Conservation (phyloP, 64 coral and sea anemone species). For the Acropora yongei region DNA sequence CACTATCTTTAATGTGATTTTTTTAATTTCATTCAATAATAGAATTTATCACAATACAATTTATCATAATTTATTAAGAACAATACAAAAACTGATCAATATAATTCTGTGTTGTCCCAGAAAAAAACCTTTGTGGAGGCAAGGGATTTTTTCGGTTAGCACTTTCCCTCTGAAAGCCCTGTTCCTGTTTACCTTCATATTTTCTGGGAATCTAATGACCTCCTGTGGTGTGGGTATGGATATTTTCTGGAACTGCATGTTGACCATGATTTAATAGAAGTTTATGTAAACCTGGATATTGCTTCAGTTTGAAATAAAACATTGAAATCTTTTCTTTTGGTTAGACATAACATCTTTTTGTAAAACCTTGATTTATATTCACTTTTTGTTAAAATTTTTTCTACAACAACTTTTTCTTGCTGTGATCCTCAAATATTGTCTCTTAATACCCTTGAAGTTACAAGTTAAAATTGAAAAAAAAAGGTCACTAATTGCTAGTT, state of each 20-base stretch:
- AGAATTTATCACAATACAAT: neutral
- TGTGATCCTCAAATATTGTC: neutral
- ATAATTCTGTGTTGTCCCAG: neutral
- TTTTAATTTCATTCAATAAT: too few species aligned
- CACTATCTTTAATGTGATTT: neutral
- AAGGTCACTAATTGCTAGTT: too few species aligned
- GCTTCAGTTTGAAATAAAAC: too few species aligned
- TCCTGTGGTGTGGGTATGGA: too few species aligned
- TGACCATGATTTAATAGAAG: neutral
- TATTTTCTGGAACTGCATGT: constrained; percentile 2
- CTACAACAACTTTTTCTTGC: constrained; percentile 11
- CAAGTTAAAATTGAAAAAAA: constrained; percentile 17
- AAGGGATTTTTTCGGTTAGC: neutral
- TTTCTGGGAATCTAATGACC: neutral
- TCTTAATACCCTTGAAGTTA: constrained; percentile 27
- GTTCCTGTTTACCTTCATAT: neutral
- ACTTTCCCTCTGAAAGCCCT: neutral
- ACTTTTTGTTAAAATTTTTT: neutral
- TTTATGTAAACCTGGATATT: neutral
- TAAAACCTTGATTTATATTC: neutral
- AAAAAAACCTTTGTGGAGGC: neutral
- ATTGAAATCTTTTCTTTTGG: too few species aligned
- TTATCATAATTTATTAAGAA: constrained; percentile 1
- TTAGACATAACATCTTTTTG: neutral
- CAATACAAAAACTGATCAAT: constrained; percentile 1